phyloP scores from a whole-genome alignment of 2,888 invertebrate species.

The Tuta absoluta region DNA sequence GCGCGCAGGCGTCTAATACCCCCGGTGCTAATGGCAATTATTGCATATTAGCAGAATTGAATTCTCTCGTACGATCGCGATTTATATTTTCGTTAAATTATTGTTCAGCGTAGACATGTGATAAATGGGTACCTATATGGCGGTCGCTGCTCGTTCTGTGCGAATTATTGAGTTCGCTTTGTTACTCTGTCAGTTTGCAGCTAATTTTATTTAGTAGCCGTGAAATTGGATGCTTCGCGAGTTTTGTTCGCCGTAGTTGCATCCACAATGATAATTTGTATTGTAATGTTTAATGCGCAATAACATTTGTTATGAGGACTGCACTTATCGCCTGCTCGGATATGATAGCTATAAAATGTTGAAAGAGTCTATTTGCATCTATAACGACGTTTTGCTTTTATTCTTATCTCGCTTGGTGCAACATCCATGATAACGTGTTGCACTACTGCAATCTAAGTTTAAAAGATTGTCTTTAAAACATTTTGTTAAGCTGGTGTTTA shows the following conservation, averaged over 20 bases:
- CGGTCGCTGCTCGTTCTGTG: constrained; percentile 64
- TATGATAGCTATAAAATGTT: constrained; percentile 59
- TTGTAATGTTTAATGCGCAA: constrained; percentile 62
- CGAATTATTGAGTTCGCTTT: constrained; percentile 76
- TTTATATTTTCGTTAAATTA: constrained; percentile 62
- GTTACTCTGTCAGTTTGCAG: constrained; percentile 69
- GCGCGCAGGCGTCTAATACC: constrained; percentile 45
- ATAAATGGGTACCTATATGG: constrained; percentile 56
- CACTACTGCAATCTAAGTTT: constrained; percentile 1
- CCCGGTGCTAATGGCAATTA: constrained; percentile 56
- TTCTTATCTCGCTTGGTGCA: constrained; percentile 54
- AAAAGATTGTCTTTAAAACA: not conserved
- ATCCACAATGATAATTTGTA: constrained; percentile 57
- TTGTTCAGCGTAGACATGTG: constrained; percentile 55
- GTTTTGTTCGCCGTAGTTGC: constrained; percentile 51
- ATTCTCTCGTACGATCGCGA: constrained; percentile 46
- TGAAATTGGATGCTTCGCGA: constrained; percentile 71
- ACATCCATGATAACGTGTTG: constrained; percentile 19
- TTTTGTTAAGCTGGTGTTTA: not conserved
- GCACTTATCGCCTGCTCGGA: constrained; percentile 33
- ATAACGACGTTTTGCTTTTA: constrained; percentile 72
- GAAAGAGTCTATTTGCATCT: constrained; percentile 57
- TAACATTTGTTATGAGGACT: constrained; percentile 37
- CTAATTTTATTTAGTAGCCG: constrained; percentile 78
- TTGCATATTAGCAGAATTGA: constrained; percentile 72